phyloP scores from a whole-genome alignment of 2,797 vertebrate species.

The Tauraco hartlaubi region DNA sequence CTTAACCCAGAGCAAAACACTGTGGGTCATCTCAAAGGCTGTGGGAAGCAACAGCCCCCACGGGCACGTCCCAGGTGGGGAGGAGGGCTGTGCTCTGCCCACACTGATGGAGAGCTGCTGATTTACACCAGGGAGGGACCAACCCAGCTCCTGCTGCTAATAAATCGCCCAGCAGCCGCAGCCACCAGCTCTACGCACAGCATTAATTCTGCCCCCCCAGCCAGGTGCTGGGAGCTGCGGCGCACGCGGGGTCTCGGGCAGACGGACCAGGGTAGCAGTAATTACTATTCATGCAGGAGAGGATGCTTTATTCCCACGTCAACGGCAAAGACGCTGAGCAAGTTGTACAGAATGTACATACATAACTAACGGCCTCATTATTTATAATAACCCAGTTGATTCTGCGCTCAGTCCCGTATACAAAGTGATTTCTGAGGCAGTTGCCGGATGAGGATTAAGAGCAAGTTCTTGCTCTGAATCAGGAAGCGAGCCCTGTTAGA shows the following conservation, averaged over 20 bases:
- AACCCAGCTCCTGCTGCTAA: not conserved
- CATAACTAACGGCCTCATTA: slow-evolving; percentile 21
- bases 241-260: not conserved
- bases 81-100: not conserved
- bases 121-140: not conserved
- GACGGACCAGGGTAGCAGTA: not conserved
- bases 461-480: not conserved
- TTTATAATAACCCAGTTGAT: slow-evolving; percentile 18
- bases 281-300: not conserved
- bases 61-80: fast-evolving
- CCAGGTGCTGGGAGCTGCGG: not conserved
- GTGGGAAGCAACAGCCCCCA: not conserved
- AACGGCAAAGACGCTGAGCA: not conserved
- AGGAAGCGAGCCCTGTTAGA: not conserved
- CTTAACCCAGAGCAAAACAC: not conserved
- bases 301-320: not conserved
- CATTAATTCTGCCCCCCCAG: not conserved
- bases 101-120: not conserved
- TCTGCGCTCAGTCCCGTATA: not conserved
- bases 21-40: not conserved
- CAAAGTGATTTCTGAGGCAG: not conserved
- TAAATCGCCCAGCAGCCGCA: not conserved
- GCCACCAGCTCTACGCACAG: not conserved
- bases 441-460: not conserved
- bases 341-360: not conserved